phyloP scores from a whole-genome alignment of 2,797 vertebrate genomes.

The Lithobates pipiens region DNA sequence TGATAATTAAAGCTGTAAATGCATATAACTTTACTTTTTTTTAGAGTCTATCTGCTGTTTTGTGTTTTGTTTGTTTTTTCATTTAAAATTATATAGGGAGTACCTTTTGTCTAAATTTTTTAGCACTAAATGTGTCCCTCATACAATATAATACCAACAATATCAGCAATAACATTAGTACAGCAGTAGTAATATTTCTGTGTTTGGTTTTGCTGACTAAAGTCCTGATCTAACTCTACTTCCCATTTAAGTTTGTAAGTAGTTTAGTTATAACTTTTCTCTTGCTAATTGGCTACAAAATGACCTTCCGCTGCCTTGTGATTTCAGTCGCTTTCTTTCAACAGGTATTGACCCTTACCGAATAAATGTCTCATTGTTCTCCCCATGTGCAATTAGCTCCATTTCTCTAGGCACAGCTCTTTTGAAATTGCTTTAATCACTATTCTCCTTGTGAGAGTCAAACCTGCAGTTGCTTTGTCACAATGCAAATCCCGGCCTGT shows the following conservation, averaged over 20 bases:
- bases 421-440: constrained; percentile 42
- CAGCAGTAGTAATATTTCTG: not conserved
- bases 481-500: constrained; percentile 36
- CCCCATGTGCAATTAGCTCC: constrained; percentile 46
- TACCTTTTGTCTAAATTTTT: not conserved
- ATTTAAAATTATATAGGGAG: too few species aligned
- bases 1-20: too few species aligned
- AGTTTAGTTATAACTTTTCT: not conserved
- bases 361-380: constrained; percentile 32
- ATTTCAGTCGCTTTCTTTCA: constrained; percentile 29
- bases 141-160: not conserved
- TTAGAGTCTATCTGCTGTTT: too few species aligned
- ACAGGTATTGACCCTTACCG: constrained; percentile 45
- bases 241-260: not conserved
- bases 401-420: constrained; percentile 38
- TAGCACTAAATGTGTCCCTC: not conserved
- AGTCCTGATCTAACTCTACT: not conserved
- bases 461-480: constrained; percentile 43
- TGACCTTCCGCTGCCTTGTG: constrained; percentile 23
- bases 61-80: too few species aligned
- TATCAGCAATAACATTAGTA: too few species aligned
- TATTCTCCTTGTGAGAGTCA: constrained; percentile 36
- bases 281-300: constrained; percentile 29
- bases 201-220: not conserved
- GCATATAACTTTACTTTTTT: too few species aligned